A percentile compares a stretch with the other conserved stretches of the same genome.
phyloP scores from a whole-genome alignment of 2,113 vertebrate species.

The Hyperoodon ampullatus region DNA sequence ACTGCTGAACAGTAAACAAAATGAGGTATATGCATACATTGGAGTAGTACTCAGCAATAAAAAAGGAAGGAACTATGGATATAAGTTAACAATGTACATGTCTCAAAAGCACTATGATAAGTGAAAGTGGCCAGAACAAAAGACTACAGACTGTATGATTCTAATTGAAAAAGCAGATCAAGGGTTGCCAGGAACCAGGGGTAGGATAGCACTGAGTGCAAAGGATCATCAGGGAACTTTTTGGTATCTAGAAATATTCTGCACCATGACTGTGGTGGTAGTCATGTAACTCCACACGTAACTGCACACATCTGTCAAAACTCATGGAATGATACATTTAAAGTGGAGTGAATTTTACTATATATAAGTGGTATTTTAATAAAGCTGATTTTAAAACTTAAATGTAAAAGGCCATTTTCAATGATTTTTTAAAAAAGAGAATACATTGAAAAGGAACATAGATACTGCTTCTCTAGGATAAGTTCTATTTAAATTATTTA shows the following conservation, averaged over 20 bases:
- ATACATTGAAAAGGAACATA: background rate
- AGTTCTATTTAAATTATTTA: background rate
- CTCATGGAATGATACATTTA: background rate
- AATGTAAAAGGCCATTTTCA: slow-evolving; percentile 19
- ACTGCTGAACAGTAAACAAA: slow-evolving; percentile 11
- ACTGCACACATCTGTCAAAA: background rate
- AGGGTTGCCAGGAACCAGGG: background rate
- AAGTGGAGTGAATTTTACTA: background rate
- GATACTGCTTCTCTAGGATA: background rate
- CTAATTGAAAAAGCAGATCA: background rate
- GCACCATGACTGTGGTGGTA: background rate
- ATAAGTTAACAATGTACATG: background rate
- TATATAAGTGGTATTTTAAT: background rate
- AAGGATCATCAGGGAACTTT: background rate
- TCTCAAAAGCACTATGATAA: background rate
- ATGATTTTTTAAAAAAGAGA: background rate
- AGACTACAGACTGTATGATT: background rate
- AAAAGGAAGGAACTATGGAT: background rate
- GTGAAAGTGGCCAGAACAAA: background rate
- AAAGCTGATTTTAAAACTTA: slow-evolving; percentile 17
- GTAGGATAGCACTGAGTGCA: background rate
- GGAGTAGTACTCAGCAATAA: background rate
- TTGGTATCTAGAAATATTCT: background rate
- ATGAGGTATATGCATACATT: background rate
- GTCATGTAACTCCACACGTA: background rate